Evolutionary conservation across 2,113 vertebrate species (phyloP).

Genomic region (Catharus bicknelli): DNA sequence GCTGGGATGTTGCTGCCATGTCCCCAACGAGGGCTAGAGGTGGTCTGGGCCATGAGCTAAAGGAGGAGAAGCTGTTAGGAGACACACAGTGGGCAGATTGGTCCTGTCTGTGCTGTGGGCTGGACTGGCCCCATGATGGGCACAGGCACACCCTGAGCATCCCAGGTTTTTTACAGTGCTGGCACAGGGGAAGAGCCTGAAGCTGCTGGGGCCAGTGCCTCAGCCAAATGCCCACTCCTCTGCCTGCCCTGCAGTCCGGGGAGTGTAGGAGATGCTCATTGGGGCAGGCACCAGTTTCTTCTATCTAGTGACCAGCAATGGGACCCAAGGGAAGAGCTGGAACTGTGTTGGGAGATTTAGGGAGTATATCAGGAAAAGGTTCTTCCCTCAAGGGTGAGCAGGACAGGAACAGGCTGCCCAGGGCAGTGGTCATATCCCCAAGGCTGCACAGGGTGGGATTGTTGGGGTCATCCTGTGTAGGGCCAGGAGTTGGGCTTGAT

Average conservation of each 20-base stretch:
- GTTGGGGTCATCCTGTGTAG: background rate
- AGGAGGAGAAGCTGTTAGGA: background rate
- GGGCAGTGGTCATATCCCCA: background rate
- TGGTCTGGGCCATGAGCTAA: accelerated
- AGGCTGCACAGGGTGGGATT: background rate
- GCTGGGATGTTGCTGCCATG: accelerated
- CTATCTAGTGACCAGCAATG: background rate
- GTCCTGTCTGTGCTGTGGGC: background rate
- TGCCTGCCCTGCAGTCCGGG: background rate
- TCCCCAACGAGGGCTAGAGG: accelerated
- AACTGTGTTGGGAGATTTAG: background rate
- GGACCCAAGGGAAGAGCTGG: accelerated
- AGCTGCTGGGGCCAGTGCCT: background rate
- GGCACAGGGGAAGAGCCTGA: background rate
- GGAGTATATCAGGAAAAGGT: background rate
- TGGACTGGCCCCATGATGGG: accelerated
- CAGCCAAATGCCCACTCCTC: background rate
- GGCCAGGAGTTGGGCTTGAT: background rate
- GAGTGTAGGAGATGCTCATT: background rate
- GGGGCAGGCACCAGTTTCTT: background rate
- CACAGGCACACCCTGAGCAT: background rate
- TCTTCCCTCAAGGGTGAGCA: background rate
- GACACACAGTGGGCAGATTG: accelerated
- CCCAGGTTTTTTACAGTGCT: background rate
- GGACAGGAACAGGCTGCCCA: background rate